Base-by-base conservation (phyloP, 2,888 invertebrate species). In the Calameuta filiformis region DNA sequence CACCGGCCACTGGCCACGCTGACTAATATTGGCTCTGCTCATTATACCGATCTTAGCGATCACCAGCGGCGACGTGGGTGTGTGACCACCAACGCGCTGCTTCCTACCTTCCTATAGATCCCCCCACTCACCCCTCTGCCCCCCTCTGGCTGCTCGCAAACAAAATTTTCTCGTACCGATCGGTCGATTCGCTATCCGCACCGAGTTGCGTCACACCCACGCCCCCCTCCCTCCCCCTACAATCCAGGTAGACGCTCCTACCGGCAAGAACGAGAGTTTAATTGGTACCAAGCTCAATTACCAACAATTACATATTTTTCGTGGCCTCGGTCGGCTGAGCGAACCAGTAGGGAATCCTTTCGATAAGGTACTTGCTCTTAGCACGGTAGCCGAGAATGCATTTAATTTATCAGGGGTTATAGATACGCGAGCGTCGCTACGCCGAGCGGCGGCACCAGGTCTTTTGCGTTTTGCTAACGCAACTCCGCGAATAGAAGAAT, bases 241-340 rank as follows among this genome's bases (percentile, higher is more conserved):
- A 2, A 9, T 56, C 56, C 56, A 23, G 56, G 56, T 23, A 56
- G 15, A 56, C 23, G 56, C 56, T 56, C 56, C 56, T 23, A 23
- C 56, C 15, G 56, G 56, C 56, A 56, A 56, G 23, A 23, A 23
- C 56, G 56, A 56, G 31, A 34, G 15, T 86, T 87, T 87, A 85
- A 86, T 86, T 85, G 87, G 85, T 86, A 88, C 89, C 86, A 87
- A 88, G 86, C 85, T 89, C 88, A 88, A 89, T 89, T 88, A 87
- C 86, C 78, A 77, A 74, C 85, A 87, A 89, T 88, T 86, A 86
- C 31, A 71, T 0, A 71, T 71, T 71, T 71, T 71, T 71, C 71
- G 71, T 71, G 71, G 33, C 71, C 71, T 34, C 15, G 71, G 31
- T 71, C 71, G 31, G 71, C 71, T 0, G 0, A 71, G 71, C 71